Percentiles rank a stretch among this genome's conserved stretches.
Conservation (phyloP, 2,888 invertebrate species). For the Tryphoninae sp. region DNA sequence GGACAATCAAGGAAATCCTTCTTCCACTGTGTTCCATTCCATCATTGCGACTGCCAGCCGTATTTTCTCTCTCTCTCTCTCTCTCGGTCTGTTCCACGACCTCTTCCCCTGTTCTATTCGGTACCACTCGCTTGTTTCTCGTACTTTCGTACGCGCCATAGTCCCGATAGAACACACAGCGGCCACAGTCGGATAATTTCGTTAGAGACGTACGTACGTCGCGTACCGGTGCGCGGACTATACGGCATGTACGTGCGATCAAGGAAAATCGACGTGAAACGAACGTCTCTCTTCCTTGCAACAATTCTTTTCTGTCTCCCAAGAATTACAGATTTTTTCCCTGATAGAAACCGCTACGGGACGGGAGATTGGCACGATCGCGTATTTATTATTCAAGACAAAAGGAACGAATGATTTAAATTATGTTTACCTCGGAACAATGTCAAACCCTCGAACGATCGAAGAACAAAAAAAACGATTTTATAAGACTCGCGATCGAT, state of each 20-base stretch:
- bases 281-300: conserved; percentile 46
- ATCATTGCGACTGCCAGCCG: conserved; percentile 66
- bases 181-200: conserved; percentile 61
- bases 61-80: conserved; percentile 36
- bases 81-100: conserved; percentile 22
- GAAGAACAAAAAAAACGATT: too few species aligned
- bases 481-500: too few species aligned
- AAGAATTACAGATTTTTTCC: conserved; percentile 46
- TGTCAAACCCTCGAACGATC: not conserved
- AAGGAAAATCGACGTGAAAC: conserved; percentile 65
- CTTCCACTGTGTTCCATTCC: conserved; percentile 62
- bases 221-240: not conserved
- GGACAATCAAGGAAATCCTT: conserved; percentile 67
- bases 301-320: conserved; percentile 51
- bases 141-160: conserved; percentile 50
- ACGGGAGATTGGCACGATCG: conserved; percentile 10
- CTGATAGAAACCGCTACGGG: conserved; percentile 41
- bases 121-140: conserved; percentile 52
- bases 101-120: conserved; percentile 49
- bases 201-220: conserved; percentile 68
- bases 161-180: conserved; percentile 9
- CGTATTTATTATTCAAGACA: conserved; percentile 57
- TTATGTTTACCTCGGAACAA: conserved; percentile 12
- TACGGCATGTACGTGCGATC: conserved; percentile 58
- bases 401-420: conserved; percentile 20